phyloP scores from a whole-genome alignment of 2,888 invertebrate species.

The Tryphoninae sp. region DNA sequence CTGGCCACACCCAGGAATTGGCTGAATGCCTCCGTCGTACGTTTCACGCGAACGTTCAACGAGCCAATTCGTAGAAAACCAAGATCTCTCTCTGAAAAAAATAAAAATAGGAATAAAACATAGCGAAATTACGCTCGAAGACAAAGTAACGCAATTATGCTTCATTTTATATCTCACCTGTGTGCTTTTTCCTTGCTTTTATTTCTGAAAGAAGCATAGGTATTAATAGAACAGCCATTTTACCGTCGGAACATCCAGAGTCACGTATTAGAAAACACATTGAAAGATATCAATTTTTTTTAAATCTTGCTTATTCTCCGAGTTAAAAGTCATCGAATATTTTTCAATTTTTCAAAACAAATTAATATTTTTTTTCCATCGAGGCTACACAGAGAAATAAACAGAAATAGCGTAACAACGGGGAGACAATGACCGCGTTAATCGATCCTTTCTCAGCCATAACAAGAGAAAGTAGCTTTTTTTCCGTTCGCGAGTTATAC shows the following conservation, averaged over 20 bases:
- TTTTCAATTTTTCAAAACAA: background rate
- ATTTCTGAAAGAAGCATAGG: slow-evolving; percentile 84
- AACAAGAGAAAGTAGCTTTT: slow-evolving; percentile 49
- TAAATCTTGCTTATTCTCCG: background rate
- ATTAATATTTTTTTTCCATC: too few species aligned
- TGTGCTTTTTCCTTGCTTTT: slow-evolving; percentile 88
- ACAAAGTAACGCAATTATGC: background rate
- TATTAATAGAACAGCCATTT: slow-evolving; percentile 21
- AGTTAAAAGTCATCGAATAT: background rate
- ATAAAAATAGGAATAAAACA: slow-evolving; percentile 7
- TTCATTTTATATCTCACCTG: slow-evolving; percentile 82
- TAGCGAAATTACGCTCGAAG: background rate
- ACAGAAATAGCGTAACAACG: background rate
- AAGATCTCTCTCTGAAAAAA: slow-evolving; percentile 89
- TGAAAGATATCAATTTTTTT: background rate
- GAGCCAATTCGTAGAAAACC: slow-evolving; percentile 96
- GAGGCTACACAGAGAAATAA: background rate
- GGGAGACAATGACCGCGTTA: background rate
- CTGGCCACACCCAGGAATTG: slow-evolving; percentile 92
- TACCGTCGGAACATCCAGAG: slow-evolving; percentile 35
- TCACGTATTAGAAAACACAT: background rate
- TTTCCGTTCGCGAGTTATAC: slow-evolving; percentile 23
- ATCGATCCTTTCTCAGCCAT: slow-evolving; percentile 37
- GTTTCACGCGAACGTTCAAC: slow-evolving; percentile 94
- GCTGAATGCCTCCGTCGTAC: slow-evolving; percentile 95